Conservation (phyloP, 2,888 invertebrate genomes). For the Amphimallon solstitiale region DNA sequence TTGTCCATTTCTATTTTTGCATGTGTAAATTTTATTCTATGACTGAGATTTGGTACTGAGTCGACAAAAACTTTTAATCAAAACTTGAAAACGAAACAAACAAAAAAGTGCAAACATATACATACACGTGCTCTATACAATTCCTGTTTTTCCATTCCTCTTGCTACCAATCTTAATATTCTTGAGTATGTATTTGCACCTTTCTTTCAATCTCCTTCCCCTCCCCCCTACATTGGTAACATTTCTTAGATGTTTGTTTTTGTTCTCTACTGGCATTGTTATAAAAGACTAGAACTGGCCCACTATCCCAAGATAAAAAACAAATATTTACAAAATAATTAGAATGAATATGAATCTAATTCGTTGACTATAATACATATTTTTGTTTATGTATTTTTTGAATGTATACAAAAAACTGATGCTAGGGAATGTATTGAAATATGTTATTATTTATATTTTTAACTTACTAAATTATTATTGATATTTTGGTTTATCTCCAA, state of each 20-base stretch:
- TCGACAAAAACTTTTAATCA: conserved; percentile 53
- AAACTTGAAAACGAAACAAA: conserved; percentile 51
- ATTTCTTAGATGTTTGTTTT: conserved; percentile 18
- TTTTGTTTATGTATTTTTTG: too few relatives aligned
- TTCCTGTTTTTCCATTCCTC: conserved; percentile 45
- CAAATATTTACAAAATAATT: conserved; percentile 13
- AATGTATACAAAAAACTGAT: too few relatives aligned
- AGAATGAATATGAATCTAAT: not conserved
- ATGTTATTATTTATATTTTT: too few relatives aligned
- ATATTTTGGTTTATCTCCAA: too few relatives aligned
- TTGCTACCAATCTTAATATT: conserved; percentile 41
- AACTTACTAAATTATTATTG: too few relatives aligned
- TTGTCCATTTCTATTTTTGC: conserved; percentile 35
- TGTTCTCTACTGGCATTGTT: conserved; percentile 35
- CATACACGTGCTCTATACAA: conserved; percentile 45
- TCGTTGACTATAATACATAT: conserved; percentile 15
- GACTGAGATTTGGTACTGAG: not conserved
- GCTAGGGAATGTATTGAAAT: too few relatives aligned
- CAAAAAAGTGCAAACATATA: conserved; percentile 59
- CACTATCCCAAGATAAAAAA: conserved; percentile 31
- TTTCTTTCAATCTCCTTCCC: conserved; percentile 26
- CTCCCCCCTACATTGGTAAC: conserved; percentile 29
- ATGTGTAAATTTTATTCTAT: too few relatives aligned
- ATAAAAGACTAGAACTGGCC: conserved; percentile 39
- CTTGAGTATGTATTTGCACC: conserved; percentile 46